Conservation (phyloP, 2,888 invertebrate species). For the Phragmatobia fuliginosa region DNA sequence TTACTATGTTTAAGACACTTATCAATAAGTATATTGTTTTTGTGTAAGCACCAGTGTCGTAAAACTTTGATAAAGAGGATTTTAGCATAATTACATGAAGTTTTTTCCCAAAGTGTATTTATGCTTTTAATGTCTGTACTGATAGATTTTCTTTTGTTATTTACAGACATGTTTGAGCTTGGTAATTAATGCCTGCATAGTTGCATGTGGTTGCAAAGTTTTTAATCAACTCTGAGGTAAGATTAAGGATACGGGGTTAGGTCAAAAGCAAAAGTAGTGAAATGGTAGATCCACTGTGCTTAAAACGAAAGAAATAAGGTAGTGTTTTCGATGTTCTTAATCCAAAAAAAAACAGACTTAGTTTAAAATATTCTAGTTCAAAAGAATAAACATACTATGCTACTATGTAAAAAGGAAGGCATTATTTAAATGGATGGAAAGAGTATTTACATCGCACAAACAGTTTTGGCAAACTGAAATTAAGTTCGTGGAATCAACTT, state of each 20-base stretch:
- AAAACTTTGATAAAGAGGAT: slow-evolving; percentile 64
- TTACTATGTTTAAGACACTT: slow-evolving; percentile 35
- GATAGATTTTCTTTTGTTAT: slow-evolving; percentile 1
- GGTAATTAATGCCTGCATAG: background rate
- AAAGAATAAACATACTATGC: slow-evolving; percentile 17
- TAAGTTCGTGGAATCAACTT: slow-evolving; percentile 56
- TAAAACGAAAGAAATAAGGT: background rate
- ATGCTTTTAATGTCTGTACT: slow-evolving; percentile 4
- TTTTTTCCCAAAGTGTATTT: slow-evolving; percentile 20
- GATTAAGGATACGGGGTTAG: background rate
- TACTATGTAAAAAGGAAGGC: slow-evolving; percentile 30
- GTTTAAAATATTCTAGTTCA: background rate
- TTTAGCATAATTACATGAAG: slow-evolving; percentile 60
- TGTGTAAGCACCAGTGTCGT: slow-evolving; percentile 57
- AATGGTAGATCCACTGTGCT: no score
- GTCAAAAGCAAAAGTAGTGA: background rate
- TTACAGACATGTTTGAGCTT: background rate
- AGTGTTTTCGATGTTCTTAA: background rate
- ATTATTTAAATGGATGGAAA: slow-evolving; percentile 39
- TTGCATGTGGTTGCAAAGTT: background rate
- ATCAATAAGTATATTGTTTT: slow-evolving; percentile 55
- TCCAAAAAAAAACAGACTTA: background rate
- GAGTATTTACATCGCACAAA: slow-evolving; percentile 39
- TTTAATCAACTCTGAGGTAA: background rate
- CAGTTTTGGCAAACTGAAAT: slow-evolving; percentile 49